Conservation (phyloP, 2,113 vertebrate genomes). For the Coptodon bakossiorum region DNA sequence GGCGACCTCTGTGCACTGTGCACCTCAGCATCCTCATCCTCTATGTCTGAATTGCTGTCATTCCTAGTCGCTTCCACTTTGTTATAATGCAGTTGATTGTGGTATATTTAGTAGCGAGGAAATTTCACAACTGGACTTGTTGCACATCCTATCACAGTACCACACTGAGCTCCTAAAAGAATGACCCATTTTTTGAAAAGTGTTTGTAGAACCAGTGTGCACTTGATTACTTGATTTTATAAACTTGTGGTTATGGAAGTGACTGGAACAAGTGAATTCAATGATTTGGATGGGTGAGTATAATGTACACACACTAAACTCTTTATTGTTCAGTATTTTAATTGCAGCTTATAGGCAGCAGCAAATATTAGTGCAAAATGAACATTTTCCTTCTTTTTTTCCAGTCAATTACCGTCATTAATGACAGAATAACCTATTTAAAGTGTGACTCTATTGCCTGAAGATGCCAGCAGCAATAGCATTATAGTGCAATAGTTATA, state of each 20-base stretch:
- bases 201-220: neutral
- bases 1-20: neutral
- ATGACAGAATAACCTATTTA: neutral
- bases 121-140: neutral
- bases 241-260: neutral
- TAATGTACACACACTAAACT: neutral
- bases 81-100: neutral
- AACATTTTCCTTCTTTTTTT: neutral
- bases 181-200: neutral
- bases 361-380: neutral
- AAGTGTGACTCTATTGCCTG: neutral
- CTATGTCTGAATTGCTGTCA: neutral
- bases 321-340: neutral
- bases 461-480: neutral
- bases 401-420: neutral
- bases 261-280: neutral
- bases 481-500: neutral
- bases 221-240: neutral
- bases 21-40: neutral
- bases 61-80: neutral
- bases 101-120: neutral
- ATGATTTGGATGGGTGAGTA: neutral
- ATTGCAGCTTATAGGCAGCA: neutral
- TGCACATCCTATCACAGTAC: neutral
- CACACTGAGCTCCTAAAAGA: neutral